phyloP scores from a whole-genome alignment of 2,113 vertebrate genomes.

The Craseonycteris thonglongyai region DNA sequence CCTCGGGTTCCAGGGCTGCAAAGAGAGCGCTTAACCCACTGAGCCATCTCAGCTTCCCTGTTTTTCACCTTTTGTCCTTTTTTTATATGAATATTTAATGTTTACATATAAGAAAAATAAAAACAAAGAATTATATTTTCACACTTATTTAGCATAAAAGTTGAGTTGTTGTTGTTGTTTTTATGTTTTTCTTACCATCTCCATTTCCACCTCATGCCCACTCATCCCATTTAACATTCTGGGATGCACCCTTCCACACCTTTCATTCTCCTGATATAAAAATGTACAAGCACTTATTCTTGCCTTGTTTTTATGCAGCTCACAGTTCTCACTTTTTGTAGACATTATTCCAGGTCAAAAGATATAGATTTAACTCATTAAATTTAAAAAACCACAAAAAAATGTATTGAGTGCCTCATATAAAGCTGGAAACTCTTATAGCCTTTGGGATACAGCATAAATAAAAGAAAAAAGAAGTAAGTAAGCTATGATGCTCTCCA shows the following conservation, averaged over 20 bases:
- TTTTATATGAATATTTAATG: neutral
- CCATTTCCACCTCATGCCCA: neutral
- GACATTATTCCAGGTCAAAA: neutral
- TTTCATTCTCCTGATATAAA: neutral
- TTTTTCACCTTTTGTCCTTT: too few species aligned
- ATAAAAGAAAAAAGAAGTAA: neutral
- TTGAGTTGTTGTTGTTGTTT: neutral
- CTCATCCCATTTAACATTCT: neutral
- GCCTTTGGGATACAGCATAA: neutral
- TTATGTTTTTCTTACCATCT: neutral
- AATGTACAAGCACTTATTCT: neutral
- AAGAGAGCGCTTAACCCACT: too few species aligned
- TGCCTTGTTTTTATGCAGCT: neutral
- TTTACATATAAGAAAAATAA: neutral
- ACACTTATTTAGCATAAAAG: neutral
- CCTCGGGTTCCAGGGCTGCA: too few species aligned
- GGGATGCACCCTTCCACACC: rapidly evolving
- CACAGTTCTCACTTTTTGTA: neutral
- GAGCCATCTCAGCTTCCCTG: too few species aligned
- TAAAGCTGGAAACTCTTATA: neutral
- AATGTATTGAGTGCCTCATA: neutral
- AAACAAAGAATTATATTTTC: neutral
- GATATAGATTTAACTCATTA: neutral
- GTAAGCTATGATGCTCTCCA: neutral
- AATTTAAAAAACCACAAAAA: neutral